Percentiles rank a stretch among this genome's conserved stretches.
phyloP scores from a whole-genome alignment of 1,140 invertebrate genomes.

The Mesaphorura yosii region DNA sequence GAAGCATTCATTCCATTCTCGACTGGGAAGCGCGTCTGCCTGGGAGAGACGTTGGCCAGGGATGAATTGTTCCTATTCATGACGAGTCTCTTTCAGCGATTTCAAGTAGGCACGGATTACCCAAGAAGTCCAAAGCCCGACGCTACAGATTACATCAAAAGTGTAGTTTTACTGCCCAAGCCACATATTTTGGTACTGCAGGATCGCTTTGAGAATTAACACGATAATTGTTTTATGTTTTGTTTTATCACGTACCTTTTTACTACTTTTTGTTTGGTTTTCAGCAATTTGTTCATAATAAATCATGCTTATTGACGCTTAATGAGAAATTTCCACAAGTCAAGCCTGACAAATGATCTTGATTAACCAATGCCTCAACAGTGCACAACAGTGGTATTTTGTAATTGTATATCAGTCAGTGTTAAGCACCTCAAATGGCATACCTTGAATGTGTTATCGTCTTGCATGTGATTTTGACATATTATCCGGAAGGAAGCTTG shows the following conservation, averaged over 20 bases:
- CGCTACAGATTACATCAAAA: background rate
- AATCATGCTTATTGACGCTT: background rate
- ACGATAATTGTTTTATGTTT: background rate
- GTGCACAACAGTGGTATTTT: background rate
- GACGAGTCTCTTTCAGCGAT: constrained; percentile 61
- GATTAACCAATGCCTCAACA: background rate
- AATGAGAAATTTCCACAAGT: background rate
- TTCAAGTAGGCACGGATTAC: constrained; percentile 52
- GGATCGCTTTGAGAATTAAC: background rate
- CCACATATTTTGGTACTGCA: constrained; percentile 4
- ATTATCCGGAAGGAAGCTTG: too few species aligned
- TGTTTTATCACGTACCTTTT: background rate
- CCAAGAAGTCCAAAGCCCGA: background rate
- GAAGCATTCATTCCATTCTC: constrained; percentile 25
- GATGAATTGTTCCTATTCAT: too few species aligned
- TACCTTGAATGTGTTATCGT: too few species aligned
- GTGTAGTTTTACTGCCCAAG: constrained; percentile 8
- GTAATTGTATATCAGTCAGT: too few species aligned
- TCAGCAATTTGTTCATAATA: background rate
- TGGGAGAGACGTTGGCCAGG: constrained; percentile 68
- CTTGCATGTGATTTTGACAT: too few species aligned
- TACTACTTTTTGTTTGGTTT: background rate
- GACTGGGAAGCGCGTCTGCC: constrained; percentile 64
- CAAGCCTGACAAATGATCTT: background rate
- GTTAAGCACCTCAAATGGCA: too few species aligned